phyloP scores from a whole-genome alignment of 2,113 vertebrate genomes.

The Cnemophilus loriae region DNA sequence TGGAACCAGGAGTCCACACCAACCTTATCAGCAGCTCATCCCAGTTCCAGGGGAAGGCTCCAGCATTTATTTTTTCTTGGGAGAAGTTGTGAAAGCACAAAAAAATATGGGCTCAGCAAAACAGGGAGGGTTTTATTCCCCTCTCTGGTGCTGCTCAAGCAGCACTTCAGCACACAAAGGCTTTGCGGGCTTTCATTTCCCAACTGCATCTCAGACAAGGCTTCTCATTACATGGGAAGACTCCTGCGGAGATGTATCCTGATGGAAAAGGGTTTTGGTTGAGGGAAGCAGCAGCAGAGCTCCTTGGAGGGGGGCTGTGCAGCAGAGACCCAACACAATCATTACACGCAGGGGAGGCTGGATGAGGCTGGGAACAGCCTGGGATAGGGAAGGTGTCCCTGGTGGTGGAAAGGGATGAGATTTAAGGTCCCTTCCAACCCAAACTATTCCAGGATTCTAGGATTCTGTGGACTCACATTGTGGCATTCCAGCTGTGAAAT shows the following conservation, averaged over 20 bases:
- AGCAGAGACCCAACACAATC: background rate
- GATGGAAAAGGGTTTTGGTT: background rate
- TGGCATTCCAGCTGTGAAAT: background rate
- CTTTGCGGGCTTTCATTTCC: background rate
- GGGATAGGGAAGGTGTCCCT: background rate
- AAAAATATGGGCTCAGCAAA: fast-evolving
- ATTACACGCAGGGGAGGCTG: fast-evolving
- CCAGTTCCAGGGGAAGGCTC: background rate
- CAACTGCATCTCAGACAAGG: background rate
- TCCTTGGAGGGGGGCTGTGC: background rate
- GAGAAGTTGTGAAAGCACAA: background rate
- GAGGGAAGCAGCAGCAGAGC: background rate
- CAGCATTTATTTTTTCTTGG: background rate
- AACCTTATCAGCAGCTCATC: fast-evolving
- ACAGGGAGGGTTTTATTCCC: background rate
- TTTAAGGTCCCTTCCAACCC: background rate
- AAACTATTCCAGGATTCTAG: background rate
- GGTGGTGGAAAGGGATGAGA: fast-evolving
- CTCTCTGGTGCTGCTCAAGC: background rate
- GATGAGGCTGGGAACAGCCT: background rate
- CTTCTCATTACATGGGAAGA: background rate
- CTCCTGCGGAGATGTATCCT: background rate
- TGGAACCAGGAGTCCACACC: background rate
- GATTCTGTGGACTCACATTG: background rate
- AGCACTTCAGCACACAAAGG: background rate